A percentile compares a stretch with the other conserved stretches of the same genome.
These are phyloP conservation scores for Ficedula albicollis DNA, from an alignment of 2,797 vertebrate species.

Conservation along the genomic window DNA sequence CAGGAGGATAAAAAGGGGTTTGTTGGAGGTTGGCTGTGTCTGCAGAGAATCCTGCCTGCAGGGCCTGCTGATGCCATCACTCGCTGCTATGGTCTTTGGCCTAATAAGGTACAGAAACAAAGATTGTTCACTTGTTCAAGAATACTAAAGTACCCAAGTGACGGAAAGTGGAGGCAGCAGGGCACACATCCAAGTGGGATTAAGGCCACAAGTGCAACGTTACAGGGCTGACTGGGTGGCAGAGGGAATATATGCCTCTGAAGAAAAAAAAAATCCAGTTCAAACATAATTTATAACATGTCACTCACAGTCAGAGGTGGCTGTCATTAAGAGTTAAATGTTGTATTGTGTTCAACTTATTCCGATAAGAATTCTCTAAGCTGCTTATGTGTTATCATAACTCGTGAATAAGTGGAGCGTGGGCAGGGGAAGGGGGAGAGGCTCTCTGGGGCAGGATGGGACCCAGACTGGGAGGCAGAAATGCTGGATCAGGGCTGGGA, in stretches of 20 bases:
- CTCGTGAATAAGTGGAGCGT: conserved; percentile 1
- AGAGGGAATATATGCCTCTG: conserved; percentile 45
- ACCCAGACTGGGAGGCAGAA: background rate
- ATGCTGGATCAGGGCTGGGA: background rate
- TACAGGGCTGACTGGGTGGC: conserved; percentile 71
- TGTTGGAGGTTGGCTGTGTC: conserved; percentile 82
- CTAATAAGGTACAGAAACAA: conserved; percentile 83
- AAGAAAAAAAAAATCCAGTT: conserved; percentile 63
- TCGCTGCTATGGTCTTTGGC: conserved; percentile 79
- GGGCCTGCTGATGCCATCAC: conserved; percentile 79
- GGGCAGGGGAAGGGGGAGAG: background rate
- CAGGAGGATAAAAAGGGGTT: conserved; percentile 83
- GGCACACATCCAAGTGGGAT: conserved; percentile 79
- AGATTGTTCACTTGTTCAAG: conserved; percentile 81
- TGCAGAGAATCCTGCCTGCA: conserved; percentile 82
- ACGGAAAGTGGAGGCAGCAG: conserved; percentile 69
- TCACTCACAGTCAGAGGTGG: conserved; percentile 70
- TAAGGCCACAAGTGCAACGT: conserved; percentile 74
- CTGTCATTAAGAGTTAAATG: conserved; percentile 69
- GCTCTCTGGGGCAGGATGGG: background rate
- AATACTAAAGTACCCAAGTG: conserved; percentile 70
- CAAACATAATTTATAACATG: conserved; percentile 72
- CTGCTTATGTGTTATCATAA: conserved; percentile 66
- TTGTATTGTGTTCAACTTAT: conserved; percentile 49
- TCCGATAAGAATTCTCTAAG: conserved; percentile 69